Base-by-base conservation (phyloP, 2,888 invertebrate genomes). In the Pelosia muscerda region DNA sequence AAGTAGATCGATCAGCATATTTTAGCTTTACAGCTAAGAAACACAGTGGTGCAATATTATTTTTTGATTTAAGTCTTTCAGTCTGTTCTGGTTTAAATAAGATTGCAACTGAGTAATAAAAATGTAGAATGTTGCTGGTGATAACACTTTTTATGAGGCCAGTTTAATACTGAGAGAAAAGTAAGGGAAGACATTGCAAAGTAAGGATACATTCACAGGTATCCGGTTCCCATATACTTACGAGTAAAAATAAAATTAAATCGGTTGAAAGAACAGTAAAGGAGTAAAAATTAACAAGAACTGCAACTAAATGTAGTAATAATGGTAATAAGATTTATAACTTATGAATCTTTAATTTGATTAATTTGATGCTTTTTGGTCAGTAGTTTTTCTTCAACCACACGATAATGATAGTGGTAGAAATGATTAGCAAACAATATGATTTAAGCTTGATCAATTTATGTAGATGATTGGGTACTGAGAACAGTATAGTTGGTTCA, bases 141-240 rank as follows among this genome's bases (percentile, higher is more conserved):
- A 69, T 75, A 71, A 72, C 69, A 31, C 63, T 75, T 76, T n/a
- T 78, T 76, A 78, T 66, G 42, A 63, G 71, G 31, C 34, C 28
- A 31, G 42, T 57, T 42, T 69, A 26, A 42, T 25, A 53, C 26
- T 22, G 6, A 57, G 38, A 53, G 63, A 62, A 59, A 58, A 34
- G 34, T 22, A 38, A 63, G 26, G 15, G 9, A 8, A 63, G 25
- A 54, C 63, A 38, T 34, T 56, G 31, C 55, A 13, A 34, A 15
- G 2, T 23, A 31, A 53, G 25, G 5, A 15, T 59, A 23, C 25
- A 55, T 13, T 13, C 15, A 55, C 25, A 13, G 55, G 15, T 15
- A 19, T 55, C 55, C 38, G 38, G 15, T 38, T 38, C 38, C 8
- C 8, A 42, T 19, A 42, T 22, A 13, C 3, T 25, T 25, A 25